phyloP scores from a whole-genome alignment of 2,797 vertebrate genomes.

The Protonibea diacanthus region DNA sequence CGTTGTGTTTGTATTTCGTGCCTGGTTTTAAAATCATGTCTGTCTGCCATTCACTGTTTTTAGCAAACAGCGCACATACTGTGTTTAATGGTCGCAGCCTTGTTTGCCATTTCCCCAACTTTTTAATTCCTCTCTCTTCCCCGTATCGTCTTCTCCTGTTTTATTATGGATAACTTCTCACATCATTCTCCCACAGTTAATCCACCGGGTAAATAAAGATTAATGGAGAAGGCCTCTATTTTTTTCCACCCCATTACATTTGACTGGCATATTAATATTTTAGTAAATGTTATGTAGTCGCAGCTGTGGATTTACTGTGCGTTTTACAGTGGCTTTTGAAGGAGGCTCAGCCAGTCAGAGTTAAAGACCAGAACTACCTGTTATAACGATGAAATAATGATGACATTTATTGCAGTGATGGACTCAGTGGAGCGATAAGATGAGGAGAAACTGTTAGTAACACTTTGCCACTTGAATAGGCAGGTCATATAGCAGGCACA shows the following conservation, averaged over 20 bases:
- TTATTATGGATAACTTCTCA: constrained; percentile 19
- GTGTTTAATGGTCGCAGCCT: not conserved
- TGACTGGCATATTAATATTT: constrained; percentile 52
- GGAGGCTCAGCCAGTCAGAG: constrained; percentile 1
- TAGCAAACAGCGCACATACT: not conserved
- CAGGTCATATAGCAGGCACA: constrained; percentile 7
- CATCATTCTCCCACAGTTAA: constrained; percentile 26
- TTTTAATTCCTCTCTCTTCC: not conserved
- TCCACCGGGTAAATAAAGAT: constrained; percentile 32
- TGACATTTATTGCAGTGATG: constrained; percentile 52
- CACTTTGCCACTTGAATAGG: constrained; percentile 24
- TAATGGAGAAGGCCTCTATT: constrained; percentile 23
- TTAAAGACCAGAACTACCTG: constrained; percentile 23
- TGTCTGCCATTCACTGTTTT: constrained; percentile 2
- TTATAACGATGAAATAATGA: constrained; percentile 48
- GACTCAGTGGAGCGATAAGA: constrained; percentile 36
- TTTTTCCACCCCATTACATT: constrained; percentile 26
- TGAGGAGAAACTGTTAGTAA: constrained; percentile 16
- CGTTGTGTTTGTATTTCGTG: not conserved
- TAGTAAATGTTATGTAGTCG: constrained; percentile 8
- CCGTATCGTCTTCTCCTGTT: not conserved
- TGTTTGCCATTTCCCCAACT: not conserved
- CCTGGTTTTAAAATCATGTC: no score
- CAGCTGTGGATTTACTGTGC: constrained; percentile 29
- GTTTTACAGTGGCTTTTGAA: constrained; percentile 32